A percentile compares a stretch with the other conserved stretches of the same genome.
phyloP scores from a whole-genome alignment of 2,113 vertebrate genomes.

The Periophthalmus modestus region DNA sequence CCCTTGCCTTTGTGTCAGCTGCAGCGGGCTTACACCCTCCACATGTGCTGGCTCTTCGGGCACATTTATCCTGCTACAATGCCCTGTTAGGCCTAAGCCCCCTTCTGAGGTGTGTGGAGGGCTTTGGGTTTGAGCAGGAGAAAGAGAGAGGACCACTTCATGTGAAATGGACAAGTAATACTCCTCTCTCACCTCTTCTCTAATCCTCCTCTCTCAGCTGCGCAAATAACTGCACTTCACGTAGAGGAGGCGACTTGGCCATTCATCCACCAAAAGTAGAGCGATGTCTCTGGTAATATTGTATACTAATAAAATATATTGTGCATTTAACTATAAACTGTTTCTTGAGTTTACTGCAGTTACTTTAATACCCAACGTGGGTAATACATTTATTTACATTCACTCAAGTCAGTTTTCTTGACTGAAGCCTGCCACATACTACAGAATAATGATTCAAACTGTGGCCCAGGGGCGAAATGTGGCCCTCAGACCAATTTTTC shows the following conservation, averaged over 20 bases:
- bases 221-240: neutral
- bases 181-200: conserved; percentile 20
- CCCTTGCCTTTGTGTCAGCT: conserved; percentile 86
- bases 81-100: conserved; percentile 86
- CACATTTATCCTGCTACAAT: conserved; percentile 86
- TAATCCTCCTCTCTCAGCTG: neutral
- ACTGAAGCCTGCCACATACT: no score
- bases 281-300: neutral
- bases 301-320: neutral
- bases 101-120: conserved; percentile 77
- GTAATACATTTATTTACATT: no score
- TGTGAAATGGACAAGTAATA: conserved; percentile 51
- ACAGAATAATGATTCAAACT: no score
- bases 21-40: conserved; percentile 85
- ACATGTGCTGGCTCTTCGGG: conserved; percentile 86
- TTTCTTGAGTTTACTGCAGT: no score
- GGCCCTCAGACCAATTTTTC: no score
- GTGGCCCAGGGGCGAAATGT: no score
- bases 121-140: conserved; percentile 71
- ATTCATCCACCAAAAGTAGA: neutral
- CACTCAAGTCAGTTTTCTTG: no score
- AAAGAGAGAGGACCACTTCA: conserved; percentile 42
- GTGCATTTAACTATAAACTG: neutral
- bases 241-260: neutral
- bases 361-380: no score